phyloP scores from a whole-genome alignment of 2,113 vertebrate species.

The Malurus melanocephalus region DNA sequence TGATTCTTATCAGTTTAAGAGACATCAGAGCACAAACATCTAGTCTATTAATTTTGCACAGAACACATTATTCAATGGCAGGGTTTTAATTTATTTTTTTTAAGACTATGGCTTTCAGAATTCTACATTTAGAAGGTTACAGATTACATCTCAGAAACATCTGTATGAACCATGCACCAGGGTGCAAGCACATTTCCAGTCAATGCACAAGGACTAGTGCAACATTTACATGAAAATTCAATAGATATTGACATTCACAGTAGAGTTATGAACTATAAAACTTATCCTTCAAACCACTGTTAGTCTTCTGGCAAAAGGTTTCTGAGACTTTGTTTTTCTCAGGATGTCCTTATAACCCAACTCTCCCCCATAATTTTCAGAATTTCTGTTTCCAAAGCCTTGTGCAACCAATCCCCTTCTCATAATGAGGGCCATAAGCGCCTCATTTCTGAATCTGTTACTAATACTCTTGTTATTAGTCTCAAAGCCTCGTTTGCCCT shows the following conservation, averaged over 20 bases:
- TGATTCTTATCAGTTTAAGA: constrained; percentile 19
- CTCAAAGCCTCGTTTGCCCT: not conserved
- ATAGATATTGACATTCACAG: not conserved
- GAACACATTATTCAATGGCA: not conserved
- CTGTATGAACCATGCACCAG: not conserved
- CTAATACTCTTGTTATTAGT: not conserved
- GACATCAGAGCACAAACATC: constrained; percentile 34
- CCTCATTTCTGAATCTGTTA: not conserved
- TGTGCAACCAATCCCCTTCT: not conserved
- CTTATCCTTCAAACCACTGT: not conserved
- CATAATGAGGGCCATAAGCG: not conserved
- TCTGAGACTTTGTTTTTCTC: not conserved
- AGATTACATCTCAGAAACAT: constrained; percentile 4
- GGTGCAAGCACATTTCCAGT: constrained; percentile 30
- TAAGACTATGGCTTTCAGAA: constrained; percentile 44
- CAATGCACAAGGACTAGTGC: constrained; percentile 22
- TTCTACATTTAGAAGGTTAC: constrained; percentile 24
- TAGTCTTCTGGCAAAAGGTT: not conserved
- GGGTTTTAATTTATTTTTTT: not conserved
- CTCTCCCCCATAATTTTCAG: not conserved
- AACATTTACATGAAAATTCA: constrained; percentile 12
- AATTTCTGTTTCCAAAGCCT: not conserved
- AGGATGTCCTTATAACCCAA: not conserved
- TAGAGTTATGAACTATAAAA: not conserved
- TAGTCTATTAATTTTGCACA: constrained; percentile 18